Evolutionary conservation across 2,888 invertebrate genomes (phyloP), one percentile per base, ranked within the genome.

Genomic region (Iselma pallidipennis): DNA sequence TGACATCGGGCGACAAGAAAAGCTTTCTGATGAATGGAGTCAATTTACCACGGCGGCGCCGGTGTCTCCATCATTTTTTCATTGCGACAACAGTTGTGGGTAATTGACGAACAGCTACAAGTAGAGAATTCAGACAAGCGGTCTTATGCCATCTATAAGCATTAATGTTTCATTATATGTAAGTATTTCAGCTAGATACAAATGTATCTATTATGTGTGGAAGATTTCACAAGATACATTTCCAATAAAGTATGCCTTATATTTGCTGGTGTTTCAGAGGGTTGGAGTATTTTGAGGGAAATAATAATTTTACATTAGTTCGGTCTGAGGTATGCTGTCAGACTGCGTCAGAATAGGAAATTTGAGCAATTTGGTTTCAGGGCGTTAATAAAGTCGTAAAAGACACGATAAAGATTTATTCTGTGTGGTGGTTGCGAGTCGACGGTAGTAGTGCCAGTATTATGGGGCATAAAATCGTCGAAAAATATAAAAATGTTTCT

Each of bases 11-110:
- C 66, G 76, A 76, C 73, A 73, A 74, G 72, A 76, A 77, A 76
- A 74, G 74, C 74, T 67, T 63, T 58, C 74, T 76, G 78, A 78
- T 76, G 75, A 76, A 78, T 78, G 76, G 72, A 69, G 71, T 72
- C 76, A 74, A 77, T 78, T 78, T 76, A 75, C 68, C 69, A 74
- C 70, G 68, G 73, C 73, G 76, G 74, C 74, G 64, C 64, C 64
- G 60, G 57, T 60, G 60, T 57, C 54, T 49, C 42, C 57, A 45
- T 59, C 57, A 57, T 60, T 59, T 59, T 58, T 63, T 63, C 16
- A 52, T 45, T 52, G 19, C 51, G 49, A 54, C 54, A 61, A 57
- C 56, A 48, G 52, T 55, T 45, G 28, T 29, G 23, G 25, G 52
- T 60, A 52, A 60, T 60, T 60, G 55, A 45, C 48, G 51, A 55